These are phyloP conservation scores for Notechis scutatus DNA, from an alignment of 2,113 vertebrate species.

Conservation along the genomic window DNA sequence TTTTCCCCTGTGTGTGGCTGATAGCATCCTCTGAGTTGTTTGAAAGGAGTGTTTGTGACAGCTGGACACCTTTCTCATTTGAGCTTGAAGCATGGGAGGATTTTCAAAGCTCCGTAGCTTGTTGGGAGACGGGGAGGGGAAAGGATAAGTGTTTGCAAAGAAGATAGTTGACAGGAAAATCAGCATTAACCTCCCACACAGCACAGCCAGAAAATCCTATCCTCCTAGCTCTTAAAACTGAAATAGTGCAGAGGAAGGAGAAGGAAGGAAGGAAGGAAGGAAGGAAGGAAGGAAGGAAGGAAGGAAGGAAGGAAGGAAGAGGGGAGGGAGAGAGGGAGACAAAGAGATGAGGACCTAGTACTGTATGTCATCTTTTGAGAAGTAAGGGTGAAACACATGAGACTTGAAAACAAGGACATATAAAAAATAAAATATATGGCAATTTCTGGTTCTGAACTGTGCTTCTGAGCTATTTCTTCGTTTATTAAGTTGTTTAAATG, in stretches of 20 bases:
- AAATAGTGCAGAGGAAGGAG: conserved; percentile 44
- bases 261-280: background rate
- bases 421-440: conserved; percentile 28
- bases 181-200: conserved; percentile 55
- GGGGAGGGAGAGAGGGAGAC: conserved; percentile 2
- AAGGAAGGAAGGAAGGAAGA: conserved; percentile 13
- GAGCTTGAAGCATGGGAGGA: conserved; percentile 42
- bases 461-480: conserved; percentile 23
- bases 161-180: conserved; percentile 61
- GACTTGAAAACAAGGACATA: conserved; percentile 22
- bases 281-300: too few species aligned
- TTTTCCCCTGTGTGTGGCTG: background rate
- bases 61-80: conserved; percentile 49
- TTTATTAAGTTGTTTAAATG: background rate
- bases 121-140: conserved; percentile 37
- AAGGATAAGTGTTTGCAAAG: conserved; percentile 53
- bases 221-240: conserved; percentile 48
- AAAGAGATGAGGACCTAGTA: conserved; percentile 42
- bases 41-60: background rate
- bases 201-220: conserved; percentile 55
- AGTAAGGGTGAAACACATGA: conserved; percentile 22
- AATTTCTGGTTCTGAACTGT: conserved; percentile 10
- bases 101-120: conserved; percentile 47
- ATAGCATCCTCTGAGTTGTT: background rate
- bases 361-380: conserved; percentile 25